Percentiles rank a stretch among this genome's conserved stretches.
These are phyloP conservation scores for Capitella teleta DNA, from an alignment of 1,140 invertebrate genomes.

Conservation along the genomic window DNA sequence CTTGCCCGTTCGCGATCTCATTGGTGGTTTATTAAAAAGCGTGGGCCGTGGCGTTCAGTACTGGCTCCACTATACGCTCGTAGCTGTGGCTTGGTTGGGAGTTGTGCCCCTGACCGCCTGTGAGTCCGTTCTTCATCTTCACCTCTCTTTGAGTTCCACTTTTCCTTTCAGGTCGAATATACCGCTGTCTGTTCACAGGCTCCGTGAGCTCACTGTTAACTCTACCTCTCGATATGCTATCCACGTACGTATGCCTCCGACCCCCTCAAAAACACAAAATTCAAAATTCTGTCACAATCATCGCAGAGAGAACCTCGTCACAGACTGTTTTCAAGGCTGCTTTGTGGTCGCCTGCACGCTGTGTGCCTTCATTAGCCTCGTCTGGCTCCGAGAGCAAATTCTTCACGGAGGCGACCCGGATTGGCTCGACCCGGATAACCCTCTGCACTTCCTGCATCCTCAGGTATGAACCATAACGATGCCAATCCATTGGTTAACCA, in stretches of 20 bases:
- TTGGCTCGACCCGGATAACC: slow-evolving; percentile 63
- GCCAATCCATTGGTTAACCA: no score
- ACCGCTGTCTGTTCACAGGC: slow-evolving; percentile 79
- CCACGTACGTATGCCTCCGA: slow-evolving; percentile 49
- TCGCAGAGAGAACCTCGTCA: slow-evolving; percentile 69
- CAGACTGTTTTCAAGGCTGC: slow-evolving; percentile 90
- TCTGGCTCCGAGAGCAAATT: slow-evolving; percentile 97
- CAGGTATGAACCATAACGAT: background rate
- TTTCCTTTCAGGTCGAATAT: slow-evolving; percentile 57
- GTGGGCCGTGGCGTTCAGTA: slow-evolving; percentile 83
- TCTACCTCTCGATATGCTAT: slow-evolving; percentile 81
- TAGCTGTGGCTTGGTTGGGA: slow-evolving; percentile 94
- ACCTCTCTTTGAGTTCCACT: background rate
- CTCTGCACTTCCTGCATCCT: background rate
- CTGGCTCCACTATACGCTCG: slow-evolving; percentile 92
- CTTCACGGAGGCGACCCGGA: slow-evolving; percentile 91
- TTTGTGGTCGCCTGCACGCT: slow-evolving; percentile 94
- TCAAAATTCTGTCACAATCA: background rate
- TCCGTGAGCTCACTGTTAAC: slow-evolving; percentile 67
- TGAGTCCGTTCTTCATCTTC: slow-evolving; percentile 24
- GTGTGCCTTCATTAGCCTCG: slow-evolving; percentile 85
- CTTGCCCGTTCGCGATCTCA: slow-evolving; percentile 78
- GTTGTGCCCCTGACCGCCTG: slow-evolving; percentile 93
- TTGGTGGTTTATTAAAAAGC: slow-evolving; percentile 76
- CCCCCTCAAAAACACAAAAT: background rate